phyloP scores from a whole-genome alignment of 2,888 invertebrate species.

The Dolomedes plantarius region DNA sequence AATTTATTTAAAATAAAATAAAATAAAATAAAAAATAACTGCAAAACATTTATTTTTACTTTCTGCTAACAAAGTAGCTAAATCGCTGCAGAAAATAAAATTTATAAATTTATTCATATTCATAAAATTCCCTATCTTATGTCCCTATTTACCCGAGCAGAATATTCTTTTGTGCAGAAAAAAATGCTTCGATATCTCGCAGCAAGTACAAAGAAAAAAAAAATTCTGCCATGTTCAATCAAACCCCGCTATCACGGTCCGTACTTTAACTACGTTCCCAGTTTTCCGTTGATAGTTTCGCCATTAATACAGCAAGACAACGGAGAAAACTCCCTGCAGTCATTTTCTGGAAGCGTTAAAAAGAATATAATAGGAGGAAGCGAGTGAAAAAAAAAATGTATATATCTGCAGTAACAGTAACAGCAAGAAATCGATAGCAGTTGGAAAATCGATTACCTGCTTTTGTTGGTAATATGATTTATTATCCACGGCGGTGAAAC shows the following conservation, averaged over 20 bases:
- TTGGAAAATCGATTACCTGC: background rate
- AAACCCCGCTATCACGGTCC: background rate
- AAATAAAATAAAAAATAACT: no score
- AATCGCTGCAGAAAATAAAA: no score
- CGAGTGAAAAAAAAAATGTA: background rate
- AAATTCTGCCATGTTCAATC: background rate
- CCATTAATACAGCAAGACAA: background rate
- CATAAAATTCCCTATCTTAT: no score
- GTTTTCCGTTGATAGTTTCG: background rate
- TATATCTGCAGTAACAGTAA: background rate
- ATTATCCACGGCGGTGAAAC: background rate
- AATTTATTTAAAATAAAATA: no score
- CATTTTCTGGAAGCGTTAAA: background rate
- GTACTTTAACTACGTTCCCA: background rate
- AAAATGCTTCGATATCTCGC: no score
- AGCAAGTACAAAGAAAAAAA: no score
- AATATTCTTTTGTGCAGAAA: no score
- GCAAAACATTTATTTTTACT: no score
- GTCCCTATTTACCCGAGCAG: no score
- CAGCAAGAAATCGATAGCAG: background rate
- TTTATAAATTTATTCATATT: no score
- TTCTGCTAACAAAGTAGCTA: no score
- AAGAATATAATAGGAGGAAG: background rate
- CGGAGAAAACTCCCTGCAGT: background rate
- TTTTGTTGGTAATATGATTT: constrained; percentile 6